phyloP scores from a whole-genome alignment of 2,888 invertebrate species.

The Antheraea assamensis region DNA sequence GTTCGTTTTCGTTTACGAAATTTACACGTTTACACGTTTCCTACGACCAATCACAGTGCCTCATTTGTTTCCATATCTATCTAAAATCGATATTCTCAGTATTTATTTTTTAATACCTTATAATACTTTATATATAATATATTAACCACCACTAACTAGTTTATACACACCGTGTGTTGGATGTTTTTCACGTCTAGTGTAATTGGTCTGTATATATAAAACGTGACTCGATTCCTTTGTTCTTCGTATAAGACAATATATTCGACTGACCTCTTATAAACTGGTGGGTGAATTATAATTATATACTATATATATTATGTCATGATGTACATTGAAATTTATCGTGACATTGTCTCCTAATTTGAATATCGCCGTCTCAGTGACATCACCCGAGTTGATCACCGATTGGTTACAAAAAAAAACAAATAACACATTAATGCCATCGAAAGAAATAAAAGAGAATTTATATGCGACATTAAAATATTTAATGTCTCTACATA shows the following conservation, averaged over 20 bases:
- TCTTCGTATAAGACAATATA: constrained; percentile 9
- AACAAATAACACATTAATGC: constrained; percentile 22
- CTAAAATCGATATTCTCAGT: no score
- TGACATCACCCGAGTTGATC: constrained; percentile 40
- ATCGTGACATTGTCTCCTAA: constrained; percentile 21
- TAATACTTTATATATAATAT: no score
- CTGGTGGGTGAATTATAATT: constrained; percentile 28
- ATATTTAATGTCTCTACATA: neutral
- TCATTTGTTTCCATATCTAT: no score
- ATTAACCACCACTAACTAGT: no score
- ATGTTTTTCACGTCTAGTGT: neutral
- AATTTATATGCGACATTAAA: constrained; percentile 1
- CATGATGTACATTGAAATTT: constrained; percentile 25
- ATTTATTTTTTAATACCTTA: no score
- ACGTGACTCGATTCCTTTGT: neutral
- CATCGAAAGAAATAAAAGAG: constrained; percentile 6
- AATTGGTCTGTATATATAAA: neutral
- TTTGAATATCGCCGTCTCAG: constrained; percentile 35
- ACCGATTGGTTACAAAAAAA: constrained; percentile 18
- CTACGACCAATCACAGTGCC: no score
- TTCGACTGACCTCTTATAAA: constrained; percentile 8
- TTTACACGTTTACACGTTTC: no score
- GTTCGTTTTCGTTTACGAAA: no score
- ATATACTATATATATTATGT: constrained; percentile 10
- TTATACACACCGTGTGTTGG: no score